These are phyloP conservation scores for Thecophora atra DNA, from an alignment of 2,888 invertebrate genomes.

Conservation along the genomic window DNA sequence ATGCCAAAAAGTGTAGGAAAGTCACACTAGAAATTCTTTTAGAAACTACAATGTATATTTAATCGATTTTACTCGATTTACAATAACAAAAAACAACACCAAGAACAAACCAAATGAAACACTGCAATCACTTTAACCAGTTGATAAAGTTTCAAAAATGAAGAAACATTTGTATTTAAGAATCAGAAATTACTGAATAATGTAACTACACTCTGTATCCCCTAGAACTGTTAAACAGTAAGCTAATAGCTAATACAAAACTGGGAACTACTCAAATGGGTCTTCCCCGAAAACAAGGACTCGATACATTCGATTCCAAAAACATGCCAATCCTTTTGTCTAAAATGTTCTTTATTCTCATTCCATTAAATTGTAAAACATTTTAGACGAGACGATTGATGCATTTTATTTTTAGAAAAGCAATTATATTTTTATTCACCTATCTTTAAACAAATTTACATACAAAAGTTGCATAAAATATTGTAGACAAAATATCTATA, in stretches of 20 bases:
- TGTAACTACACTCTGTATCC: conserved; percentile 65
- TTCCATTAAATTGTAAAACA: conserved; percentile 46
- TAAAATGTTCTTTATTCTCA: conserved; percentile 56
- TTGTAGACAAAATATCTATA: background rate
- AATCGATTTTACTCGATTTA: no score
- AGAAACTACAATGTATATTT: background rate
- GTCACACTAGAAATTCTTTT: background rate
- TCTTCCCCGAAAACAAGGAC: conserved; percentile 31
- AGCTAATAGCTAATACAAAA: no score
- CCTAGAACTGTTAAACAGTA: conserved; percentile 50
- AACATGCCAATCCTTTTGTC: conserved; percentile 62
- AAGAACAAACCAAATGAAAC: no score
- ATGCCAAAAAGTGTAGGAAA: conserved; percentile 25
- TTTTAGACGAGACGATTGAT: conserved; percentile 63
- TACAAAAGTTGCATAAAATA: background rate
- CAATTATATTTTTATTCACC: conserved; percentile 14
- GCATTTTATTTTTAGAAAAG: conserved; percentile 51
- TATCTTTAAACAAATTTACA: background rate
- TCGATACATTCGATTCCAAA: conserved; percentile 23
- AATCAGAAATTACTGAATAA: conserved; percentile 41
- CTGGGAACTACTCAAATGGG: conserved; percentile 8
- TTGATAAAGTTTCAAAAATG: background rate
- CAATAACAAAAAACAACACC: background rate
- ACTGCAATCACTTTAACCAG: background rate
- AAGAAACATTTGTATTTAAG: background rate